A percentile compares a stretch with the other conserved stretches of the same genome.
phyloP scores from a whole-genome alignment of 2,888 invertebrate genomes.

The Palloptera scutellata region DNA sequence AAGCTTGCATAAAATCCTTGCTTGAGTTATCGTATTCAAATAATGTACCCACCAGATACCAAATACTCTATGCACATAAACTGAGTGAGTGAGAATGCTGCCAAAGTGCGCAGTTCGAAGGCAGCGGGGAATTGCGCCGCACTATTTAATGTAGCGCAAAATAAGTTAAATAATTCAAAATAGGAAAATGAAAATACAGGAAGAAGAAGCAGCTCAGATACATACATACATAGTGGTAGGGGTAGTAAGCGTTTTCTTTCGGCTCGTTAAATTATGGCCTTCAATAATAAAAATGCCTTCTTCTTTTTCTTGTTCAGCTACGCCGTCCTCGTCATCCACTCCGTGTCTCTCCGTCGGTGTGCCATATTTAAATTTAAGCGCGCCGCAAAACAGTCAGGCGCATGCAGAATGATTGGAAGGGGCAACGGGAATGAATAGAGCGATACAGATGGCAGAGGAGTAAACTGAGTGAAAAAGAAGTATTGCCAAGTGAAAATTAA shows the following conservation, averaged over 20 bases:
- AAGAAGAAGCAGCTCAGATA: neutral
- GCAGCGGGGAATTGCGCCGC: slow-evolving; percentile 21
- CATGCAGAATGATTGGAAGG: slow-evolving; percentile 22
- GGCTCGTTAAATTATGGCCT: slow-evolving; percentile 31
- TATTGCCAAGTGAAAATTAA: slow-evolving; percentile 47
- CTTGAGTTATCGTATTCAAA: slow-evolving; percentile 47
- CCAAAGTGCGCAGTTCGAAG: slow-evolving; percentile 16
- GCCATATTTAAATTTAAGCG: neutral
- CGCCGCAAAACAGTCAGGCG: slow-evolving; percentile 17
- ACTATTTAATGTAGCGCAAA: slow-evolving; percentile 50
- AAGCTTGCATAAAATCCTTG: slow-evolving; percentile 30
- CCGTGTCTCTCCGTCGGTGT: neutral
- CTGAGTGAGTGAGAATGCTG: neutral
- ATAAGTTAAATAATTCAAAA: slow-evolving; percentile 52
- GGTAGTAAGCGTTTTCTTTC: neutral
- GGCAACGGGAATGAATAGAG: slow-evolving; percentile 8
- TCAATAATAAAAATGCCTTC: slow-evolving; percentile 31
- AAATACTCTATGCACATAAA: slow-evolving; percentile 1
- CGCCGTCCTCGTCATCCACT: slow-evolving; percentile 21
- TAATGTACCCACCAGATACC: slow-evolving; percentile 25
- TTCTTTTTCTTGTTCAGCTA: too few relatives aligned
- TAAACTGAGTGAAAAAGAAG: neutral
- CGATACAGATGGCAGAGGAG: neutral
- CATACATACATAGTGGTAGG: neutral
- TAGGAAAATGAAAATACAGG: slow-evolving; percentile 11